A percentile compares a stretch with the other conserved stretches of the same genome.
Evolutionary conservation across 2,797 vertebrate species (phyloP).

Genomic region (Thalassophryne amazonica): DNA sequence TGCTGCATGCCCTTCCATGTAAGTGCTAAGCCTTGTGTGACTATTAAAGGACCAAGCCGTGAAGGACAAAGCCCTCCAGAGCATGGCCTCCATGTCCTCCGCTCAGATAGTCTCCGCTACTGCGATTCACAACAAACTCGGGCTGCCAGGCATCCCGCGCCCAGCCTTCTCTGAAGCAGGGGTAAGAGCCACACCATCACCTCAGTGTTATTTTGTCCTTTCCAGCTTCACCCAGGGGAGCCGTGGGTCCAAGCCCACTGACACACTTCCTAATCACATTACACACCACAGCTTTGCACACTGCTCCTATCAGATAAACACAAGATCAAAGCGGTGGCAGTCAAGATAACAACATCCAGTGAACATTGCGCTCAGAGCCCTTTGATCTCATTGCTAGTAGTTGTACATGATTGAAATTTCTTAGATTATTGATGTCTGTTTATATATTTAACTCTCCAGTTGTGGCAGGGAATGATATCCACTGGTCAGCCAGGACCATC

Average conservation of each 20-base stretch:
- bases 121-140: constrained; percentile 99
- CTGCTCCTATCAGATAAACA: constrained; percentile 75
- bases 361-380: constrained; percentile 35
- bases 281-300: constrained; percentile 67
- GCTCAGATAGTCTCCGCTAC: constrained; percentile 99
- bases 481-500: constrained; percentile 97
- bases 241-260: constrained; percentile 37
- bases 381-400: constrained; percentile 53
- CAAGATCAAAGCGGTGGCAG: constrained; percentile 63
- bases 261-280: constrained; percentile 72
- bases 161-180: constrained; percentile 95
- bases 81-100: constrained; percentile 99
- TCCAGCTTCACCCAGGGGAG: constrained; percentile 52
- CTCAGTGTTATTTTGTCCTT: constrained; percentile 50
- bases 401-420: constrained; percentile 42
- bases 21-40: constrained; percentile 85
- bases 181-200: constrained; percentile 83
- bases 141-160: constrained; percentile 96
- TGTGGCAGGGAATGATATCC: constrained; percentile 98
- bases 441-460: constrained; percentile 80
- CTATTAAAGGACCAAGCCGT: constrained; percentile 98
- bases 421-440: constrained; percentile 58
- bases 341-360: constrained; percentile 68
- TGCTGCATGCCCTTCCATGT: constrained; percentile 50
- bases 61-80: constrained; percentile 99